phyloP scores from a whole-genome alignment of 2,797 vertebrate genomes.

The Myripristis jacobus region DNA sequence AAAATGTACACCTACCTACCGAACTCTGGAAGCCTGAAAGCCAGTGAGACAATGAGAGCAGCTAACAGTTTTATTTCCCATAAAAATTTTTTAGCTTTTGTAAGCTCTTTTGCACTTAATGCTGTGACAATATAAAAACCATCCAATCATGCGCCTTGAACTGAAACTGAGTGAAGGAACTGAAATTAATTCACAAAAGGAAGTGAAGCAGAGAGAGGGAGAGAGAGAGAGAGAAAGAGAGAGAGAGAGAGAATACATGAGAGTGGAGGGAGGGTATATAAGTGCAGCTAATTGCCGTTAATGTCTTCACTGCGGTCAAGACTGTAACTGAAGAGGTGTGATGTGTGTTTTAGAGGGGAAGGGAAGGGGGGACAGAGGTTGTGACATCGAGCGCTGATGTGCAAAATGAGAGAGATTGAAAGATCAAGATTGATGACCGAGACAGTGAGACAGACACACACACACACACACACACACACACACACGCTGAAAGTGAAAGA shows the following conservation, averaged over 20 bases:
- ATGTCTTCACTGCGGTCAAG: slow-evolving; percentile 35
- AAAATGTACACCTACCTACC: slow-evolving; percentile 27
- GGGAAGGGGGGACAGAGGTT: slow-evolving; percentile 3
- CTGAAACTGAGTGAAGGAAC: not conserved
- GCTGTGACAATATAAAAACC: not conserved
- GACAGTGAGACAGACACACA: slow-evolving; percentile 25
- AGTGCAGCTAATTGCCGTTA: slow-evolving; percentile 36
- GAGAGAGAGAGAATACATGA: slow-evolving; percentile 7
- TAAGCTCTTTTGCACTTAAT: not conserved
- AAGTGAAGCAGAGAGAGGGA: not conserved
- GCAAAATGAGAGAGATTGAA: slow-evolving; percentile 49
- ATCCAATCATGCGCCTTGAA: not conserved
- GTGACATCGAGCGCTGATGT: slow-evolving; percentile 25
- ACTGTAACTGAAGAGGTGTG: slow-evolving; percentile 52
- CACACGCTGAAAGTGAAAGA: slow-evolving; percentile 47
- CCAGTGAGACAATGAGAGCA: slow-evolving; percentile 50
- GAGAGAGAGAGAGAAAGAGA: slow-evolving; percentile 6
- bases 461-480: slow-evolving; percentile 10
- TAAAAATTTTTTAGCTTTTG: slow-evolving; percentile 1
- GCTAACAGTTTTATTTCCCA: slow-evolving; percentile 47
- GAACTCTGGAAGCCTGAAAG: slow-evolving; percentile 38
- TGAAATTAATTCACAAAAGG: not conserved
- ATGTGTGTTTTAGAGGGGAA: not conserved
- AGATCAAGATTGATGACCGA: slow-evolving; percentile 52
- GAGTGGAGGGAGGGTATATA: not conserved